Evolutionary conservation across 2,113 vertebrate genomes (phyloP).

Genomic region (Melanerpes formicivorus): DNA sequence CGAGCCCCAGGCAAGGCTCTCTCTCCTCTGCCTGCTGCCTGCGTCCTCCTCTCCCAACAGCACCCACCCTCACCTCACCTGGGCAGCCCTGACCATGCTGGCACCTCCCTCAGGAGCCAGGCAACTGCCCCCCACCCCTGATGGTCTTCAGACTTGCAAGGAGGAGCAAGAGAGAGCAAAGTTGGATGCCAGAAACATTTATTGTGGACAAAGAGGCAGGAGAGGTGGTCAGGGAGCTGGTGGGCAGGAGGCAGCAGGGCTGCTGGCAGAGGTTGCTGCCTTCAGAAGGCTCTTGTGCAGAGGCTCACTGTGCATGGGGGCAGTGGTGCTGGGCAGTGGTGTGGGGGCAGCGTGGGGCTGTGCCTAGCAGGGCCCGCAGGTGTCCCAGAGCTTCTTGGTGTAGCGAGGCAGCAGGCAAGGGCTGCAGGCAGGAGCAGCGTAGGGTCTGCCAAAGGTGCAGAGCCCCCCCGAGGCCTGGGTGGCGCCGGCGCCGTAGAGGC

Average conservation of each 20-base stretch:
- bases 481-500: not conserved
- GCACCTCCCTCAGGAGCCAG: not conserved
- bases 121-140: rapidly evolving
- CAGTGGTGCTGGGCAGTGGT: too few species aligned
- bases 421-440: not conserved
- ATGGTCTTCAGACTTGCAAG: too few species aligned
- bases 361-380: not conserved
- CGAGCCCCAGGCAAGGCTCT: too few species aligned
- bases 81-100: too few species aligned
- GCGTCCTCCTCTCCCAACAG: too few species aligned
- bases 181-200: not conserved
- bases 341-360: too few species aligned
- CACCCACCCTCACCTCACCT: too few species aligned
- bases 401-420: not conserved
- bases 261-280: too few species aligned
- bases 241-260: too few species aligned
- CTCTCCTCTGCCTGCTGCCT: too few species aligned
- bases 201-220: not conserved
- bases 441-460: conserved; percentile 8
- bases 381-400: not conserved
- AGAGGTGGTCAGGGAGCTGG: not conserved
- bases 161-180: not conserved
- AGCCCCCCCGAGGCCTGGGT: not conserved
- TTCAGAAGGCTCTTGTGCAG: too few species aligned
- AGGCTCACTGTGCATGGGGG: too few species aligned